Evolutionary conservation across 2,113 vertebrate genomes (phyloP).

Genomic region (Phalacrocorax carbo): DNA sequence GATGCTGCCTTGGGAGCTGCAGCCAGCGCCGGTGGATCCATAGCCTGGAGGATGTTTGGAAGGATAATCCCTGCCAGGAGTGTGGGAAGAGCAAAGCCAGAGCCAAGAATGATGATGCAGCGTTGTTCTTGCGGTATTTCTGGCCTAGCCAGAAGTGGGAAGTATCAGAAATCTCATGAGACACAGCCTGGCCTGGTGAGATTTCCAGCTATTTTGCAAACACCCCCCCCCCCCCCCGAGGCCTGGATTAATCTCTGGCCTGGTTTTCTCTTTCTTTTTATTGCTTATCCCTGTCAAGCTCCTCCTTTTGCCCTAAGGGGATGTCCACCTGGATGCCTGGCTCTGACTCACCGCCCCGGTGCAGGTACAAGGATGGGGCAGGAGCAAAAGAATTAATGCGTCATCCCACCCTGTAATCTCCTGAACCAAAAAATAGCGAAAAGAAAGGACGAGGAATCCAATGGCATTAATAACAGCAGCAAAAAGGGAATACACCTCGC

Average conservation of each 20-base stretch:
- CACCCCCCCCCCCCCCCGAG: neutral
- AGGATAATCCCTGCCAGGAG: neutral
- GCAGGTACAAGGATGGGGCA: rapidly evolving
- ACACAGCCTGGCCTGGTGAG: conserved; percentile 13
- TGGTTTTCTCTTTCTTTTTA: neutral
- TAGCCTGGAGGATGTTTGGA: neutral
- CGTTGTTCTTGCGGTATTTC: conserved; percentile 68
- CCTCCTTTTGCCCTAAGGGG: neutral
- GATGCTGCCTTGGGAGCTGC: neutral
- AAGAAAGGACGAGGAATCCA: neutral
- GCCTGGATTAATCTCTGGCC: neutral
- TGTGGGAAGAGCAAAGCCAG: conserved; percentile 28
- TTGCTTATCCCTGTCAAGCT: neutral
- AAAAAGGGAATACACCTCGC: neutral
- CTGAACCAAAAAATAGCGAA: neutral
- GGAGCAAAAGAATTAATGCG: neutral
- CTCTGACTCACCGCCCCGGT: rapidly evolving
- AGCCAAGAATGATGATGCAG: conserved; percentile 55
- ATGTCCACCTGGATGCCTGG: rapidly evolving
- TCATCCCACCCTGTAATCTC: neutral
- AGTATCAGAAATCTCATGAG: conserved; percentile 65
- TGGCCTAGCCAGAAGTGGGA: conserved; percentile 64
- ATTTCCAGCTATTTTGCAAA: conserved; percentile 61
- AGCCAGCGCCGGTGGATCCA: rapidly evolving
- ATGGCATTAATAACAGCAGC: neutral